Conservation (phyloP, 2,797 vertebrate genomes). For the Hydrocynus forskahlii region DNA sequence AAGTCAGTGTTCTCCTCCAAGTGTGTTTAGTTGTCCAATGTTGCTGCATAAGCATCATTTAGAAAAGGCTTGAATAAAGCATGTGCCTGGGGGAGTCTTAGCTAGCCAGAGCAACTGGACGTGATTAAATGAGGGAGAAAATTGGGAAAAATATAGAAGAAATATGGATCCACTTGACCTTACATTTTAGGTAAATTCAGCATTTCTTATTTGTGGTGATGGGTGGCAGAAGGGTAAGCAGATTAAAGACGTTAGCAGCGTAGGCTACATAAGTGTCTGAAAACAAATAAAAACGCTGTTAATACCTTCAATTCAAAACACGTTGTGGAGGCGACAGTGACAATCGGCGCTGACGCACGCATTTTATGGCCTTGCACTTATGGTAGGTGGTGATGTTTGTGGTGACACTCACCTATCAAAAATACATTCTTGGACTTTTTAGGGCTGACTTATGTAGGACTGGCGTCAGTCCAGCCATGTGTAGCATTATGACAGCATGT, state of each 20-base stretch:
- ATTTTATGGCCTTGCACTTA: background rate
- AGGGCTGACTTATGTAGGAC: background rate
- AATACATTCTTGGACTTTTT: background rate
- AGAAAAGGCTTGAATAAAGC: too few species aligned
- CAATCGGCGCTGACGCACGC: background rate
- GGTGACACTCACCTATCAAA: background rate
- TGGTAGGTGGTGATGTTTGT: background rate
- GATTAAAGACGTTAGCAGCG: background rate
- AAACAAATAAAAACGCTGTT: background rate
- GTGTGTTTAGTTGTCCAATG: too few species aligned
- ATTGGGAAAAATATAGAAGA: too few species aligned
- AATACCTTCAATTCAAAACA: background rate
- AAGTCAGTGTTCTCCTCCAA: too few species aligned
- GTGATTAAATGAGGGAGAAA: too few species aligned
- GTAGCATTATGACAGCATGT: conserved; percentile 15
- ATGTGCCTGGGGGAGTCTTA: too few species aligned
- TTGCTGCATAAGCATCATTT: too few species aligned
- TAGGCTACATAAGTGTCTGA: background rate
- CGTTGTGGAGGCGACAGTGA: background rate
- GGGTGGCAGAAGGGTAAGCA: too few species aligned
- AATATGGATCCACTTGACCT: too few species aligned
- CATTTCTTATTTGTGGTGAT: too few species aligned
- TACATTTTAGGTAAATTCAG: too few species aligned
- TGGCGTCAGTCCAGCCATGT: conserved; percentile 16
- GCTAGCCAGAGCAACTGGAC: too few species aligned